Base-by-base conservation (phyloP, 2,888 invertebrate species). In the Caradrina kadenii region DNA sequence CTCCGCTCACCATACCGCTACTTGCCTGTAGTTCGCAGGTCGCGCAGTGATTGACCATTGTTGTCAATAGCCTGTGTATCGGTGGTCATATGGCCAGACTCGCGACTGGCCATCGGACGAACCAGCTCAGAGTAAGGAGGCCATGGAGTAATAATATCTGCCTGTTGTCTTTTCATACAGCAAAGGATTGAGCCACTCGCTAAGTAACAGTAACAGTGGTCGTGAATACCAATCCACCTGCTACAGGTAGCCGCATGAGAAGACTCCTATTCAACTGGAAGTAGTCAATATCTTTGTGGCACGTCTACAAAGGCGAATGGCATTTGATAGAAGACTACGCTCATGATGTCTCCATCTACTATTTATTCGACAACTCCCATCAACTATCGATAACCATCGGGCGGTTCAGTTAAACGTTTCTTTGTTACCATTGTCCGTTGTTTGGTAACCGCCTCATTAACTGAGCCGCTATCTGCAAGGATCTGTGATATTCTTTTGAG, bases 31-130 rank as follows among this genome's bases (percentile, higher is more conserved):
- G 88, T 81, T 82, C 84, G 79, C 82, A 83, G 88, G 84, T 87
- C 84, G 73, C 70, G 70, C 68, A 67, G 76, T 88, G 84, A 88
- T 85, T 82, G 84, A 74, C 85, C 81, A 88, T 89, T 88, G 88
- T 89, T 85, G 87, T 88, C 82, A 81, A 81, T 82, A 60, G 71
- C 60, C 73, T 49, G 72, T 79, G 87, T 83, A 56, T 64, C 75
- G 63, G 71, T 69, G 81, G 79, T 84, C 81, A 78, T 55, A 35
- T 42, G 39, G 74, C 72, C 69, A 26, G 26, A 58, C 61, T 26
- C 39, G 54, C 65, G 72, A 59, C 76, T 55, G 69, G 39, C 53
- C 63, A 54, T 50, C 68, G 35, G 45, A 26, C 60, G 50, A 10
- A 3, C 7, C 31, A 56, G 39, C 4, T 11, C 10, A 1, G 76